These are phyloP conservation scores for Eumaeus atala DNA, from an alignment of 1,140 invertebrate genomes.

Conservation along the genomic window DNA sequence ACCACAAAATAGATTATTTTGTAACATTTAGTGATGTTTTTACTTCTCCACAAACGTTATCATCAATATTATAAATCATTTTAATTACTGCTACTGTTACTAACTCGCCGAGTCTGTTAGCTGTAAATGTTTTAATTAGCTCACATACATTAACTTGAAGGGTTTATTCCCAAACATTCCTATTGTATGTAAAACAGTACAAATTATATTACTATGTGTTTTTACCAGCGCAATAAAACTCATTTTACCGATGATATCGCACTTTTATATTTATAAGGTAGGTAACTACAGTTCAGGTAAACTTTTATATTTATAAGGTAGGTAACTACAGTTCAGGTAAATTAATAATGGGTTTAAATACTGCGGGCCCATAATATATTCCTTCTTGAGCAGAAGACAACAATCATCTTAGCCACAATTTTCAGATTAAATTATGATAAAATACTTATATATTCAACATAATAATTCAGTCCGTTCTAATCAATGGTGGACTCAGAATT, in stretches of 20 bases:
- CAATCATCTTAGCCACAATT: too few species aligned
- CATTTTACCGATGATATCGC: neutral
- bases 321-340: neutral
- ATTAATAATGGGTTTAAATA: too few species aligned
- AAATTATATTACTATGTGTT: constrained; percentile 10
- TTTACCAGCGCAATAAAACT: neutral
- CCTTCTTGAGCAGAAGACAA: too few species aligned
- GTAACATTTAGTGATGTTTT: too few species aligned
- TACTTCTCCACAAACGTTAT: too few species aligned
- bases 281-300: neutral
- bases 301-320: neutral
- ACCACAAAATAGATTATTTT: too few species aligned
- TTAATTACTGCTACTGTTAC: neutral
- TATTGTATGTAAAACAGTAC: constrained; percentile 10
- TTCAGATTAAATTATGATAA: too few species aligned
- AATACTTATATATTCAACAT: too few species aligned
- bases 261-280: neutral
- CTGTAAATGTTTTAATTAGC: constrained; percentile 2
- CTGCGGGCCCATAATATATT: too few species aligned
- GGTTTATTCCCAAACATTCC: constrained; percentile 1
- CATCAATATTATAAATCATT: too few species aligned
- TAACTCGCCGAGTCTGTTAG: neutral
- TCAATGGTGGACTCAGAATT: too few species aligned
- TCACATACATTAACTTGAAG: neutral
- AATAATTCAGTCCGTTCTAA: too few species aligned